Conservation (phyloP, 2,888 invertebrate species). For the Pyrrhia umbra region DNA sequence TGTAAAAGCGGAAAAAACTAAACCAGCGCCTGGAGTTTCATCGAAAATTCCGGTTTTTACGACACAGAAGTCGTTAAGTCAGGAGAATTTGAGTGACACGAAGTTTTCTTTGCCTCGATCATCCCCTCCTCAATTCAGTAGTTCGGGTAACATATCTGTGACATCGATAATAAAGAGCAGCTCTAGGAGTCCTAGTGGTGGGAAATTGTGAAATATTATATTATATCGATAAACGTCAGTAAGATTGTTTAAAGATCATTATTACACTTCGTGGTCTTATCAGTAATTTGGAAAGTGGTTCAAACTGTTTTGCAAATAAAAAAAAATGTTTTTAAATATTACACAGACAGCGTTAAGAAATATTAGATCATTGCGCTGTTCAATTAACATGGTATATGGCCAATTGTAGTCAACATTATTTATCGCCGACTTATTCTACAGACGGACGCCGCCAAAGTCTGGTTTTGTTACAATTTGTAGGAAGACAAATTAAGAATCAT, state of each 20-base stretch:
- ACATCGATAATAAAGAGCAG: conserved; percentile 92
- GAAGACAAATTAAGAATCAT: conserved; percentile 55
- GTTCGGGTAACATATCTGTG: conserved; percentile 88
- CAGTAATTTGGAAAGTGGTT: conserved; percentile 8
- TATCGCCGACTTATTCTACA: not conserved
- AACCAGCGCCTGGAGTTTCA: conserved; percentile 76
- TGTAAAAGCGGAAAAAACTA: conserved; percentile 81
- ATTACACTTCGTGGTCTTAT: conserved; percentile 4
- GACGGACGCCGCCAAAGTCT: conserved; percentile 21
- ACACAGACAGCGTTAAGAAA: not conserved
- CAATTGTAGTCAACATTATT: conserved; percentile 4
- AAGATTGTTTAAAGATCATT: conserved; percentile 38
- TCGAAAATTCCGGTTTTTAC: conserved; percentile 89
- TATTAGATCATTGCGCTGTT: conserved; percentile 26
- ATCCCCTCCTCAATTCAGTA: conserved; percentile 81
- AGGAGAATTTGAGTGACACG: conserved; percentile 85
- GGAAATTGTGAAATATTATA: conserved; percentile 74
- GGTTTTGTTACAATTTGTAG: conserved; percentile 59
- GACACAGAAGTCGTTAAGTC: conserved; percentile 87
- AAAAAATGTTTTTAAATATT: not conserved
- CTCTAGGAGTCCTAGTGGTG: conserved; percentile 89
- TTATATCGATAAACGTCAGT: conserved; percentile 15
- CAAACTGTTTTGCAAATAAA: not conserved
- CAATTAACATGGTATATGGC: conserved; percentile 22
- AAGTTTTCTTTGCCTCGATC: conserved; percentile 83